Conservation (phyloP, 1,140 invertebrate species). For the Bombus confusus region DNA sequence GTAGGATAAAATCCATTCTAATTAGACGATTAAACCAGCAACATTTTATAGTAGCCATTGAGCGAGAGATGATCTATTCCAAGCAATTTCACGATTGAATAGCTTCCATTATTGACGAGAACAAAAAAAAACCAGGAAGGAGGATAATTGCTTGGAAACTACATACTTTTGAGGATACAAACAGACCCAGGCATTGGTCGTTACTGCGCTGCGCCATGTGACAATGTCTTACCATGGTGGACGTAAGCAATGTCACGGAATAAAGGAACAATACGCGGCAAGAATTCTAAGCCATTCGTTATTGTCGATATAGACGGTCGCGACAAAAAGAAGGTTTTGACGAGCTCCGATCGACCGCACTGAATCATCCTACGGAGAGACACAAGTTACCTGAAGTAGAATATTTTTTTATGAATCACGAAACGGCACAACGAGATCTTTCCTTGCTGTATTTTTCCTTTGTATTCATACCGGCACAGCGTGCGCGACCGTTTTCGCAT, state of each 20-base stretch:
- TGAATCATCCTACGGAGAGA: slow-evolving; percentile 33
- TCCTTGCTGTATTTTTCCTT: slow-evolving; percentile 23
- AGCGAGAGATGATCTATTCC: background rate
- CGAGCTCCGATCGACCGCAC: slow-evolving; percentile 12
- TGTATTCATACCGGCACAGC: background rate
- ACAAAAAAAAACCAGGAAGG: background rate
- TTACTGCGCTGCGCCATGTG: background rate
- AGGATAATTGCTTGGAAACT: background rate
- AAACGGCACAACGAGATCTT: background rate
- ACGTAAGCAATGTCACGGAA: slow-evolving; percentile 12
- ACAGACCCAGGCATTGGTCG: background rate
- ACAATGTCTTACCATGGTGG: background rate
- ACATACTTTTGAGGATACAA: background rate
- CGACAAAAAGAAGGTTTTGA: slow-evolving; percentile 28
- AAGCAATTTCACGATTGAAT: background rate
- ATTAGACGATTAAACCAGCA: background rate
- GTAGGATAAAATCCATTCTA: background rate
- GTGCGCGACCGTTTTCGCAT: background rate
- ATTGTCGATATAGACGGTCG: background rate
- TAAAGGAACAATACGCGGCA: slow-evolving; percentile 16
- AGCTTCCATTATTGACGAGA: background rate
- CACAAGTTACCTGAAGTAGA: slow-evolving; percentile 12
- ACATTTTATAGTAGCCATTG: background rate
- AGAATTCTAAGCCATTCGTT: slow-evolving; percentile 26
- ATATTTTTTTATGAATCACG: slow-evolving; percentile 41